These are phyloP conservation scores for Accipiter virgatus DNA, from an alignment of 2,113 vertebrate genomes.

Conservation along the genomic window DNA sequence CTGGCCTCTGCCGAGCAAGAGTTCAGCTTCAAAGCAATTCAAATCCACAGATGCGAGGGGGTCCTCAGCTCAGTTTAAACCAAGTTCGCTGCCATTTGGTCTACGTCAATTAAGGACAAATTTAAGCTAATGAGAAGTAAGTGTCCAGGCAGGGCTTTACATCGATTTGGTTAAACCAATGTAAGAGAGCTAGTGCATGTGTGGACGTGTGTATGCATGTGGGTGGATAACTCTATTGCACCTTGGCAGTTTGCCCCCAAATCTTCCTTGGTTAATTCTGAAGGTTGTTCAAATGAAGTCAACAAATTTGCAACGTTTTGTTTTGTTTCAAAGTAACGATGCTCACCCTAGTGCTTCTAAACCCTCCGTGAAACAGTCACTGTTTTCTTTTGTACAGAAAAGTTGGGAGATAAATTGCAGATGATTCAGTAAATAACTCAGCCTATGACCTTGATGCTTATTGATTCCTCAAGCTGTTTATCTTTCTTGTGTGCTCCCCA, in stretches of 20 bases:
- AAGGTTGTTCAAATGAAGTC: background rate
- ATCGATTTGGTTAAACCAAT: slow-evolving; percentile 18
- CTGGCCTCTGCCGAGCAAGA: accelerated
- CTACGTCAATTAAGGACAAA: background rate
- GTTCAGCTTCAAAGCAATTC: background rate
- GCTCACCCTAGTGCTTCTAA: background rate
- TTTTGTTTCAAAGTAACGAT: background rate
- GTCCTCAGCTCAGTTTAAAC: background rate
- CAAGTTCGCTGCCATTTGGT: background rate
- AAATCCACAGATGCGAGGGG: accelerated
- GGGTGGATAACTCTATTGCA: background rate
- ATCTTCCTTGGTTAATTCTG: background rate
- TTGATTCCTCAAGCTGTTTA: slow-evolving; percentile 81
- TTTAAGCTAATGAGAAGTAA: slow-evolving; percentile 34
- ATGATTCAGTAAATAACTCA: slow-evolving; percentile 78
- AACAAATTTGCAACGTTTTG: background rate
- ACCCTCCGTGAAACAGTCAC: slow-evolving; percentile 37
- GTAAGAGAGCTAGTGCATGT: background rate
- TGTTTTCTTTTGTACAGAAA: slow-evolving; percentile 30
- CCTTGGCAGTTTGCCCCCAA: background rate
- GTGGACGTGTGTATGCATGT: background rate
- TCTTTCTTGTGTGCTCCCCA: slow-evolving; percentile 74
- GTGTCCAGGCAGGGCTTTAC: background rate
- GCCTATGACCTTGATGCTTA: slow-evolving; percentile 80
- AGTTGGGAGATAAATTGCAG: slow-evolving; percentile 75